These are phyloP conservation scores for Hippopotamyrus pictus DNA, from an alignment of 2,797 vertebrate species.

Conservation along the genomic window DNA sequence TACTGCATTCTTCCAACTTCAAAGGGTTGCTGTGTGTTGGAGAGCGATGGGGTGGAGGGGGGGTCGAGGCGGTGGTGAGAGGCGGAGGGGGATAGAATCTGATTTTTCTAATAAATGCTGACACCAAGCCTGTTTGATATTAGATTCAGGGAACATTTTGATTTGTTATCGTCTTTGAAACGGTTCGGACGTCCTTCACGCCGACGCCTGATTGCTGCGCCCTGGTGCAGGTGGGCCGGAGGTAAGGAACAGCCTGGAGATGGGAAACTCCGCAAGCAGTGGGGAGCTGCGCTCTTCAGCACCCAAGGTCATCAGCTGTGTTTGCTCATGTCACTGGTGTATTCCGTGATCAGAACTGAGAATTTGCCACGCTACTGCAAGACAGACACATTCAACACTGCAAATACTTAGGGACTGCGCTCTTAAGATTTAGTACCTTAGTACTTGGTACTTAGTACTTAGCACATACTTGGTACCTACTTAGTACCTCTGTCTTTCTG, in stretches of 20 bases:
- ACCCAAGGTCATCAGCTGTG: constrained; percentile 53
- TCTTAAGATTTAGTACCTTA: not conserved
- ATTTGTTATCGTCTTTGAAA: constrained; percentile 94
- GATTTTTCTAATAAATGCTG: constrained; percentile 96
- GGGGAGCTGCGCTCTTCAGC: constrained; percentile 35
- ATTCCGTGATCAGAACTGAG: constrained; percentile 59
- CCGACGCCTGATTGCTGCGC: constrained; percentile 56
- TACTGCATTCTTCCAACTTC: constrained; percentile 87
- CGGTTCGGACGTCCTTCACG: constrained; percentile 82
- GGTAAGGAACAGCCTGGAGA: constrained; percentile 32
- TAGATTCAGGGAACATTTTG: constrained; percentile 89
- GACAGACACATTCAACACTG: not conserved
- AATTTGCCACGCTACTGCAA: constrained; percentile 34
- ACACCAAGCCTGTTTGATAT: constrained; percentile 92
- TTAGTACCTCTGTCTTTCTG: not conserved
- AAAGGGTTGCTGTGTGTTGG: constrained; percentile 78
- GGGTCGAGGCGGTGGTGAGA: constrained; percentile 13
- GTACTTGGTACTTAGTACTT: not conserved
- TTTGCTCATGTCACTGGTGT: constrained; percentile 50
- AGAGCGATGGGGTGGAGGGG: constrained; percentile 30
- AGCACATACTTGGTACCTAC: not conserved
- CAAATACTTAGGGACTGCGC: not conserved
- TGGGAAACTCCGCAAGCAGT: constrained; percentile 28
- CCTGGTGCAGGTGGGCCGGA: constrained; percentile 29
- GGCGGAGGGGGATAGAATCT: constrained; percentile 65